Percentiles rank a stretch among this genome's conserved stretches.
Conservation (phyloP, 2,113 vertebrate species). For the Grus americana region DNA sequence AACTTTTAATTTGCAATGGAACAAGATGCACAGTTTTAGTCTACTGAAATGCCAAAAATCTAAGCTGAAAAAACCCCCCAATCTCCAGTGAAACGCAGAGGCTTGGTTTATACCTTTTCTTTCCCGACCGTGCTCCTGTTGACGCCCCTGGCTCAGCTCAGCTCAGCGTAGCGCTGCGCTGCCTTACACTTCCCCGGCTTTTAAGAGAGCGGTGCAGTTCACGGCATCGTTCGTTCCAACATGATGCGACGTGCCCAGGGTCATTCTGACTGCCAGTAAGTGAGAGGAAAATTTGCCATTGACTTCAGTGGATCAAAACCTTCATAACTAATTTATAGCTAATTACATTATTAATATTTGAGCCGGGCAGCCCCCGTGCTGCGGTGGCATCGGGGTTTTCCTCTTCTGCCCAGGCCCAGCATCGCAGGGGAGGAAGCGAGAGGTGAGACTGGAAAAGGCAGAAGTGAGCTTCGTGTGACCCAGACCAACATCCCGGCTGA, state of each 20-base stretch:
- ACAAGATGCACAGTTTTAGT: background rate
- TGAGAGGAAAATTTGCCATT: background rate
- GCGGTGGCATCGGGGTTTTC: rapidly evolving
- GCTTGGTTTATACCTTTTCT: rapidly evolving
- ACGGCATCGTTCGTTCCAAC: slow-evolving; percentile 22
- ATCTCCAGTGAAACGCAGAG: background rate
- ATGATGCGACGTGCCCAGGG: background rate
- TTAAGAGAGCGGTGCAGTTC: slow-evolving; percentile 21
- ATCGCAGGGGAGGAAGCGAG: background rate
- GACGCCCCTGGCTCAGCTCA: background rate
- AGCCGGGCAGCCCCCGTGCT: background rate
- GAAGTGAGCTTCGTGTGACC: background rate
- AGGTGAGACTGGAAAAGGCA: background rate
- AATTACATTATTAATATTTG: slow-evolving; percentile 42
- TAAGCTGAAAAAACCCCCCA: background rate
- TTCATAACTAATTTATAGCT: slow-evolving; percentile 57
- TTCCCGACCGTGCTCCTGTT: background rate
- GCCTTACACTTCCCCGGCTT: slow-evolving; percentile 3
- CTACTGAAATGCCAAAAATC: background rate
- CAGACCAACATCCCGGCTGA: rapidly evolving
- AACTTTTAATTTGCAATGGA: background rate
- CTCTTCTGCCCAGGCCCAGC: background rate
- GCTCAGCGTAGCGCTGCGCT: background rate
- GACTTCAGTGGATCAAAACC: background rate
- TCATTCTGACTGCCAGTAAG: background rate